Evolutionary conservation across 2,888 invertebrate species (phyloP).

Genomic region (Ophion costatus): DNA sequence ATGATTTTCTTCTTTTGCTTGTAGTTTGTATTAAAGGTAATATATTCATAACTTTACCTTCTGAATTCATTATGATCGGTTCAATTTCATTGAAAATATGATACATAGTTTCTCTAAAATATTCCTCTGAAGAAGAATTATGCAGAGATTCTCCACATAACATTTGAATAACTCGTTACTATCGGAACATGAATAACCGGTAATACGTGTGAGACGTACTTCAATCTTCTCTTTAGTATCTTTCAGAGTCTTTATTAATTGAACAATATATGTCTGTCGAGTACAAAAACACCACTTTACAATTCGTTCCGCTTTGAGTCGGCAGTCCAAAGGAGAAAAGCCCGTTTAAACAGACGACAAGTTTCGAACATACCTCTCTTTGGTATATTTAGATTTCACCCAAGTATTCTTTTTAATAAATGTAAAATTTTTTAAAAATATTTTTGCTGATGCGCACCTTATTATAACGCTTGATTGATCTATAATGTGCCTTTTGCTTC

Average conservation of each 20-base stretch:
- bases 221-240: no score
- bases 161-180: background rate
- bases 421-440: no score
- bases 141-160: slow-evolving; percentile 26
- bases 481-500: background rate
- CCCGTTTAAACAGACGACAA: no score
- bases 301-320: no score
- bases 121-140: slow-evolving; percentile 15
- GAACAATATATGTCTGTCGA: no score
- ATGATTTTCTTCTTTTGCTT: slow-evolving; percentile 6
- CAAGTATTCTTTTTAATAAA: no score
- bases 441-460: no score
- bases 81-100: background rate
- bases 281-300: no score
- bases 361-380: no score
- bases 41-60: slow-evolving; percentile 34
- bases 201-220: slow-evolving; percentile 23
- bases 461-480: background rate
- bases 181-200: background rate
- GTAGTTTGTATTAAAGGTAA: slow-evolving; percentile 27
- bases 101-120: slow-evolving; percentile 18
- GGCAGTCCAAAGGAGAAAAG: no score
- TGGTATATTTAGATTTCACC: no score
- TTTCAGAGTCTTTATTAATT: no score
- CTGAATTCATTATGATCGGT: slow-evolving; percentile 29